Conservation (phyloP, 2,797 vertebrate species). For the Tenualosa ilisha region DNA sequence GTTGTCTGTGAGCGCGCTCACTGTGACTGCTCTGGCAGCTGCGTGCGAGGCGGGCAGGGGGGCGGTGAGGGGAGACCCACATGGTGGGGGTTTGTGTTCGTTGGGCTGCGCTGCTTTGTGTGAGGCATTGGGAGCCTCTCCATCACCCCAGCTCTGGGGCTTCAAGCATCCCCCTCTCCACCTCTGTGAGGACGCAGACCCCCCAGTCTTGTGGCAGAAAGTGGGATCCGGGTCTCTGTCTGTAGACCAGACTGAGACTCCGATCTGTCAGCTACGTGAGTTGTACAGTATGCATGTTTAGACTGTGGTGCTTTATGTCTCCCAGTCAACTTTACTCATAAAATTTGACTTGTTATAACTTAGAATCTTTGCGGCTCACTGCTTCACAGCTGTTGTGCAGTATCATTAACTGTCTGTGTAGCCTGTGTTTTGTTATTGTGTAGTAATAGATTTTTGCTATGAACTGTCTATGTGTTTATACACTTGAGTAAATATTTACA, state of each 20-base stretch:
- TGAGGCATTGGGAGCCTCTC: too few species aligned
- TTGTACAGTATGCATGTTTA: not conserved
- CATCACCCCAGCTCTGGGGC: too few species aligned
- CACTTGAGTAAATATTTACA: not conserved
- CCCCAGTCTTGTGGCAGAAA: too few species aligned
- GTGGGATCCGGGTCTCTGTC: too few species aligned
- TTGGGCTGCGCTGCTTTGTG: too few species aligned
- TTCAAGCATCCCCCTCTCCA: not conserved
- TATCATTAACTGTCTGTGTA: not conserved
- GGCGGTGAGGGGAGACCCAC: not conserved
- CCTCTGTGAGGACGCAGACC: too few species aligned
- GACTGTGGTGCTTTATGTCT: not conserved
- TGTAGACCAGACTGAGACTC: not conserved
- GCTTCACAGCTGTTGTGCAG: not conserved
- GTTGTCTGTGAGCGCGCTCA: slow-evolving; percentile 4
- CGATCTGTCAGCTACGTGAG: too few species aligned
- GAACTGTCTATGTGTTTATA: not conserved
- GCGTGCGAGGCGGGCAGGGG: not conserved
- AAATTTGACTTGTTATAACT: not conserved
- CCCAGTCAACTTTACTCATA: not conserved
- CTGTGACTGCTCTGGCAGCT: not conserved
- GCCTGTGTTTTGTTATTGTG: not conserved
- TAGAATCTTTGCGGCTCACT: not conserved
- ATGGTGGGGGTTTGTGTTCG: too few species aligned
- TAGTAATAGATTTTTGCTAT: not conserved